A percentile compares a stretch with the other conserved stretches of the same genome.
phyloP scores from a whole-genome alignment of 2,888 invertebrate genomes.

The Carterocephalus palaemon region DNA sequence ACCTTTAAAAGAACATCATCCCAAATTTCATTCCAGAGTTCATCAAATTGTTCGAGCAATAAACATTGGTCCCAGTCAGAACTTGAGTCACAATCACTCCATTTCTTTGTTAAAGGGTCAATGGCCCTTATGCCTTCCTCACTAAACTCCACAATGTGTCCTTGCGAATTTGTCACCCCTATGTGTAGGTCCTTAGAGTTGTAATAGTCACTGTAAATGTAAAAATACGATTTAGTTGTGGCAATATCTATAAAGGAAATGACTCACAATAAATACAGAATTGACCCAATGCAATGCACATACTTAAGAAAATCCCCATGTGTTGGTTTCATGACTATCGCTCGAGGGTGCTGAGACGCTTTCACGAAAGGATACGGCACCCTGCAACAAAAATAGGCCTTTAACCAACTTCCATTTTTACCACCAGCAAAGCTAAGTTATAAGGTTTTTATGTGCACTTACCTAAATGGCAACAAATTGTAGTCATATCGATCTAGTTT shows the following conservation, averaged over 20 bases:
- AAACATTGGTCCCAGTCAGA: slow-evolving; percentile 84
- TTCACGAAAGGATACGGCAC: slow-evolving; percentile 92
- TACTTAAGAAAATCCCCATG: slow-evolving; percentile 92
- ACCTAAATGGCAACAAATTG: slow-evolving; percentile 88
- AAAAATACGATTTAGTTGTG: slow-evolving; percentile 24
- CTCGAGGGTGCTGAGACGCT: slow-evolving; percentile 88
- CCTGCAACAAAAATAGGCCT: slow-evolving; percentile 68
- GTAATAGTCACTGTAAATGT: slow-evolving; percentile 85
- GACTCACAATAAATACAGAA: slow-evolving; percentile 32
- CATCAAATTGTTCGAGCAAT: slow-evolving; percentile 83
- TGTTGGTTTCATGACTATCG: slow-evolving; percentile 92
- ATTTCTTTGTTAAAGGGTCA: slow-evolving; percentile 81
- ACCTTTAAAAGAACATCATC: slow-evolving; percentile 83
- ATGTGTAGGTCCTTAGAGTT: slow-evolving; percentile 93
- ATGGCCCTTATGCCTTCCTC: slow-evolving; percentile 83
- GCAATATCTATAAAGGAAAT: slow-evolving; percentile 32
- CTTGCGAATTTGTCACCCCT: slow-evolving; percentile 90
- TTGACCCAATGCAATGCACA: slow-evolving; percentile 46
- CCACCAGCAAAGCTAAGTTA: slow-evolving; percentile 16
- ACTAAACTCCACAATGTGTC: slow-evolving; percentile 91
- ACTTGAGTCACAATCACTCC: slow-evolving; percentile 77
- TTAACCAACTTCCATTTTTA: slow-evolving; percentile 59
- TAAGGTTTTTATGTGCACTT: slow-evolving; percentile 32
- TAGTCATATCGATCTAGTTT: slow-evolving; percentile 78
- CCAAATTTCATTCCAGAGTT: slow-evolving; percentile 88